Percentiles rank a stretch among this genome's conserved stretches.
Conservation (phyloP, 2,797 vertebrate genomes). For the Diplodus sargus region DNA sequence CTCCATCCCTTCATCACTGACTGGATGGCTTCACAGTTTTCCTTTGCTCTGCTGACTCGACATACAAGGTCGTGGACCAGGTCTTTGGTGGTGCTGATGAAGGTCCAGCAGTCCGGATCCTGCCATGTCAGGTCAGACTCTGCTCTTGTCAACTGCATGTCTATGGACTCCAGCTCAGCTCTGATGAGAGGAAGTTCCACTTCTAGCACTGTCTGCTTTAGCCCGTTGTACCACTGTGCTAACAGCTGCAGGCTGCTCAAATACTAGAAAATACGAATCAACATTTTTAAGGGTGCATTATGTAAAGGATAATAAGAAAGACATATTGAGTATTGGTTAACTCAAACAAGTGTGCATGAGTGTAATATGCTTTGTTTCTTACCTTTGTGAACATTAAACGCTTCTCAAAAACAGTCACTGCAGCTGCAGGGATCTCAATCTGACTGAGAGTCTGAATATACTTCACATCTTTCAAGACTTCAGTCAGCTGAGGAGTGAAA, state of each 20-base stretch:
- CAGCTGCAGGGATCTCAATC: constrained; percentile 82
- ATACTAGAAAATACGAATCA: constrained; percentile 73
- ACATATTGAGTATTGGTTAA: background rate
- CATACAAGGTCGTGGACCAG: constrained; percentile 75
- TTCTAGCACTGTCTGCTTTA: constrained; percentile 85
- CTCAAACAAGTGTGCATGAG: background rate
- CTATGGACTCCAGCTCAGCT: constrained; percentile 78
- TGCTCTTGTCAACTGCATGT: constrained; percentile 80
- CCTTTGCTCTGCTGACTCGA: constrained; percentile 82
- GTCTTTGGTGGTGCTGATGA: constrained; percentile 77
- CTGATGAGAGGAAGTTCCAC: constrained; percentile 86
- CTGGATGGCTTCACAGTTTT: constrained; percentile 81
- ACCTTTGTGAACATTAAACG: constrained; percentile 87
- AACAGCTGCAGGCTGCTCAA: constrained; percentile 85
- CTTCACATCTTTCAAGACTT: constrained; percentile 88
- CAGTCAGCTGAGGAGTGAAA: constrained; percentile 79
- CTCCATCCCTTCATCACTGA: constrained; percentile 83
- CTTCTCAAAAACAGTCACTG: constrained; percentile 84
- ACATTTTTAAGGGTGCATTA: background rate
- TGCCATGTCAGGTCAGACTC: constrained; percentile 83
- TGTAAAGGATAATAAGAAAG: background rate
- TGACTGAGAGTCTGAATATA: constrained; percentile 85
- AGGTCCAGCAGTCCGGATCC: constrained; percentile 80
- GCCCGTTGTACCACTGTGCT: constrained; percentile 85
- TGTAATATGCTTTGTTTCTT: constrained; percentile 43